phyloP scores from a whole-genome alignment of 2,113 vertebrate species.

The Collichthys lucidus region DNA sequence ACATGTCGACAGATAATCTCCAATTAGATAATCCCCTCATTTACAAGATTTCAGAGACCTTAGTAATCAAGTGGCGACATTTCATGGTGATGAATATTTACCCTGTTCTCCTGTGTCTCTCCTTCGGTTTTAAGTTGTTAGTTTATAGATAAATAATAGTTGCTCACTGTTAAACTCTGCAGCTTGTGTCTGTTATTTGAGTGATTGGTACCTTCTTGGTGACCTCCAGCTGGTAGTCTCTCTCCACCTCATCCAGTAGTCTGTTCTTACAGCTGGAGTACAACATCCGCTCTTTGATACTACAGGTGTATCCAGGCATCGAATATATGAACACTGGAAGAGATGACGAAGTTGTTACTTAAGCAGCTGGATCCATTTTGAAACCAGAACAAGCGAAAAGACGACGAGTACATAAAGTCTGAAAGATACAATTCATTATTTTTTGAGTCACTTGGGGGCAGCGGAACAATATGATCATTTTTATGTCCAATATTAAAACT shows the following conservation, averaged over 20 bases:
- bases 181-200: neutral
- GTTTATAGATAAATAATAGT: neutral
- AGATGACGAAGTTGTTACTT: conserved; percentile 5
- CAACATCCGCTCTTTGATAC: conserved; percentile 97
- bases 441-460: neutral
- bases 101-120: too few relatives aligned
- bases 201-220: conserved; percentile 90
- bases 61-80: too few relatives aligned
- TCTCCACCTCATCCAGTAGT: conserved; percentile 93
- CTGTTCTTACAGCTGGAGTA: conserved; percentile 99
- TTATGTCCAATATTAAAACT: too few relatives aligned
- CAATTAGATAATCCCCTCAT: too few relatives aligned
- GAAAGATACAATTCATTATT: neutral
- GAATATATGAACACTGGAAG: conserved; percentile 97
- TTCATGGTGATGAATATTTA: too few relatives aligned
- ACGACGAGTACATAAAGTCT: neutral
- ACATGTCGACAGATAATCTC: too few relatives aligned
- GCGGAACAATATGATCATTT: neutral
- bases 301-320: conserved; percentile 98
- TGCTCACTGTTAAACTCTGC: neutral
- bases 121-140: too few relatives aligned
- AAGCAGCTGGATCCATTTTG: neutral
- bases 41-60: too few relatives aligned
- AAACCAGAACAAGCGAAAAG: neutral
- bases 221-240: conserved; percentile 93